Evolutionary conservation across 23 tunicate genomes (phyloP).

Genomic region (Ciona savignyi): DNA sequence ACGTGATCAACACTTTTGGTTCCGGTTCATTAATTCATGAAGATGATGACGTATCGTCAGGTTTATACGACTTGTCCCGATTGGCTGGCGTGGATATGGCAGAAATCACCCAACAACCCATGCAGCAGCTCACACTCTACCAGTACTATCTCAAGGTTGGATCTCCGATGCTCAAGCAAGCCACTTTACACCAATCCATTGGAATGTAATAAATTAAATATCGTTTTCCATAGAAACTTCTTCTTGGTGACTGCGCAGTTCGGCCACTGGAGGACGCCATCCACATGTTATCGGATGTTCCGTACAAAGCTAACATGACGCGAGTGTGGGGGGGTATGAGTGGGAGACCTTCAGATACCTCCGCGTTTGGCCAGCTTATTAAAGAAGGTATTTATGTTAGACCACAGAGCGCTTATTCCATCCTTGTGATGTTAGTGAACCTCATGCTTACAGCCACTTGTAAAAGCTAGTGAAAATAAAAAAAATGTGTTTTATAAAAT

Average conservation of each 20-base stretch:
- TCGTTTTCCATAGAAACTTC: not conserved
- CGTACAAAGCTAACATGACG: conserved; percentile 15
- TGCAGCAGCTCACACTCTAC: conserved; percentile 24
- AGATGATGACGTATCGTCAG: conserved; percentile 14
- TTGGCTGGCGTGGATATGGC: conserved; percentile 11
- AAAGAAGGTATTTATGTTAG: conserved; percentile 30
- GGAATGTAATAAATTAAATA: not conserved
- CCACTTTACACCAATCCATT: too few species aligned
- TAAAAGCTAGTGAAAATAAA: too few species aligned
- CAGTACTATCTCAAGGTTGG: conserved; percentile 35
- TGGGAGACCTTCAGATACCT: conserved; percentile 18
- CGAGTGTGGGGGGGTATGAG: conserved; percentile 18
- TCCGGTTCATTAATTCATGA: conserved; percentile 1
- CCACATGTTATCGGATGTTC: conserved; percentile 21
- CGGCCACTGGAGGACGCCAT: conserved; percentile 21
- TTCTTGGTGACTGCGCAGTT: not conserved
- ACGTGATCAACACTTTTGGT: conserved; percentile 32
- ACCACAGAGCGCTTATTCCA: too few species aligned
- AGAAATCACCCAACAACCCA: conserved; percentile 19
- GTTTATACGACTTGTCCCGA: conserved; percentile 26
- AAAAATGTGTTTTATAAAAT: too few species aligned
- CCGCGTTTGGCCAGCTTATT: conserved; percentile 19
- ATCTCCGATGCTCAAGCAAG: not conserved
- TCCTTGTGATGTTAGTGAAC: too few species aligned
- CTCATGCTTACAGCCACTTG: too few species aligned